Base-by-base conservation (phyloP, 2,797 vertebrate species). In the Bovichtus diacanthus region DNA sequence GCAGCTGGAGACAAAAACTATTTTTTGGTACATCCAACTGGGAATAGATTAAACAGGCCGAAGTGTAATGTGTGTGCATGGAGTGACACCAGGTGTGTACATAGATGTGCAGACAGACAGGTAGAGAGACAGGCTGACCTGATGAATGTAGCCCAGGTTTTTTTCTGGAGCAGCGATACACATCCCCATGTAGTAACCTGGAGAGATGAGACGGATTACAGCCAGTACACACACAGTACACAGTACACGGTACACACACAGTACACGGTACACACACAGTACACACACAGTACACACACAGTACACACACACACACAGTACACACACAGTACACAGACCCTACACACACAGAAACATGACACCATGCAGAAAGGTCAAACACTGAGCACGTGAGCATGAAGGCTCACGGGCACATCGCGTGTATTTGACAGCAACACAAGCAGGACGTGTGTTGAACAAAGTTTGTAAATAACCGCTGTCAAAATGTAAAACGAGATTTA, bases 161-260 rank as follows among this genome's bases (percentile, higher is more conserved):
- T 97, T 96, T 7, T 98, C 97, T 8, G 97, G 96, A 64, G 96
- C 95, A 15, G 97, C 97, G 0, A 98, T 87, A 80, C 97, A 97
- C 97, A 99, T 97, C 21, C 98, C 98, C 65, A 96, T 49, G 60
- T 97, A 99, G 90, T 99, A 99, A 73, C 97, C 98, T 99, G 87
- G 23, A 83, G 54, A 78, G 29, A 71, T 25, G 4, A 60, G 12
- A 23, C 4, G 36, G n/a, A 34, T 34, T 34, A 34, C 23, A 61
- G 5, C 25, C 23, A 41, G 4, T 2, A 31, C 31, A 31, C 29
- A 31, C 29, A 29, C 29, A 29, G n/a, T 29, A 29, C 29, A 29
- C 29, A 29, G n/a, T 29, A 29, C 29, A 29, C 29, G n/a, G n/a
- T n/a, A 29, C 29, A 29, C 29, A 29, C 29, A 29, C 29, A 29